phyloP scores from a whole-genome alignment of 2,888 invertebrate species.

The Scelioninae gen. 1 region DNA sequence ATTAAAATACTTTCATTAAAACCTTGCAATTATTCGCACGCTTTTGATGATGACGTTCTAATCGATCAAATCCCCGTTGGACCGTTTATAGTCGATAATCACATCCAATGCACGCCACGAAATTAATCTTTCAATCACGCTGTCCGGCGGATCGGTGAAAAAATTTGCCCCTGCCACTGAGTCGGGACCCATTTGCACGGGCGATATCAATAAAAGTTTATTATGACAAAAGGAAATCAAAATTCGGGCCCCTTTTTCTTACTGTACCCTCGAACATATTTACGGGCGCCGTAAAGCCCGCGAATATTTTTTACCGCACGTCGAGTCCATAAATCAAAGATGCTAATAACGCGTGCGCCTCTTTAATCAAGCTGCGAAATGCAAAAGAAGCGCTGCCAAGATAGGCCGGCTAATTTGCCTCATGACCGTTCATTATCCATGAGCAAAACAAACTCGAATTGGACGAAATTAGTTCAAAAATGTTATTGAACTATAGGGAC shows the following conservation, averaged over 20 bases:
- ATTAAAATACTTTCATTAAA: conserved; percentile 68
- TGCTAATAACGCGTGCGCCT: conserved; percentile 68
- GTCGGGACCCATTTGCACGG: conserved; percentile 9
- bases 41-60: conserved; percentile 64
- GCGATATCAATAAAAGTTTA: conserved; percentile 61
- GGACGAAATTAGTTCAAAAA: too few relatives aligned
- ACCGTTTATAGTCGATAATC: conserved; percentile 48
- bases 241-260: conserved; percentile 8
- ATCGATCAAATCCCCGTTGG: conserved; percentile 52
- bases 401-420: conserved; percentile 65
- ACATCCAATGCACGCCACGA: conserved; percentile 27
- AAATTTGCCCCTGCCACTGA: conserved; percentile 5
- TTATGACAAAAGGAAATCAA: conserved; percentile 55
- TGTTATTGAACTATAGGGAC: too few relatives aligned
- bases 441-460: conserved; percentile 54
- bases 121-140: conserved; percentile 62
- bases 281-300: conserved; percentile 57
- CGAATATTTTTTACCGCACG: conserved; percentile 67
- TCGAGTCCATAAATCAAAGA: conserved; percentile 67
- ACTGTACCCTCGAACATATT: conserved; percentile 32
- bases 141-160: conserved; percentile 14
- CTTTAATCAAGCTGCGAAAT: conserved; percentile 68
- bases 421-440: conserved; percentile 62
- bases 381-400: conserved; percentile 66
- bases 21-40: conserved; percentile 68